Evolutionary conservation across 2,113 vertebrate genomes (phyloP), one percentile per base, ranked within the genome.

Genomic region (Chamaetylas fuelleborni): DNA sequence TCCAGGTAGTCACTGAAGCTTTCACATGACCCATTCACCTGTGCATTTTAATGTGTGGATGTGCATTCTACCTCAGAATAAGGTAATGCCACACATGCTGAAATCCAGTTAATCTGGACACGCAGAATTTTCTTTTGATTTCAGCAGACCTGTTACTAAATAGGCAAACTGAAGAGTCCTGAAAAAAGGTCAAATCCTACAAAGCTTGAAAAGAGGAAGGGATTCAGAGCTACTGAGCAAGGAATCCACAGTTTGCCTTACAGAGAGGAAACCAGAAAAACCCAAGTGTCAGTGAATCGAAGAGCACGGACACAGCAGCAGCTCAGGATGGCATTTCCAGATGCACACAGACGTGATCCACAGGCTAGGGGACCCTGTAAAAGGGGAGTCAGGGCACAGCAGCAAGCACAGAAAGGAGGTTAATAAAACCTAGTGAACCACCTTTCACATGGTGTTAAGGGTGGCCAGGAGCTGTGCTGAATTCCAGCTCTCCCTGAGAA

Each of bases 401-500:
- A 42, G 5, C 17, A 31, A 88, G 40, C 36, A 86, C 12, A 33
- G 58, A 45, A 26, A 48, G 28, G 4, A 43, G 23, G 50, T 34
- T 77, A 48, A 36, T 34, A 26, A 19, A 80, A 5, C 60, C 40
- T 69, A n/a, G n/a, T 22, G 43, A 57, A 25, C 17, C 5, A 28
- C 18, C 57, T 61, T 20, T 14, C 43, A 16, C 0, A 0, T 5
- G 8, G 40, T 7, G 15, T 70, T 62, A 58, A 7, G 38, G 31
- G 28, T 2, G 29, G 13, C 0, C 3, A 53, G 22, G 20, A 51
- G 72, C 14, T 8, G 12, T 66, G 54, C 54, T 38, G 57, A 60
- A 20, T 7, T 15, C 15, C 0, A 1, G 48, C 40, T 65, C 40
- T 25, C 31, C 10, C 5, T 0, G 10, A 43, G 65, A 26, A 60